phyloP scores from a whole-genome alignment of 2,888 invertebrate species.

The Nowickia ferox region DNA sequence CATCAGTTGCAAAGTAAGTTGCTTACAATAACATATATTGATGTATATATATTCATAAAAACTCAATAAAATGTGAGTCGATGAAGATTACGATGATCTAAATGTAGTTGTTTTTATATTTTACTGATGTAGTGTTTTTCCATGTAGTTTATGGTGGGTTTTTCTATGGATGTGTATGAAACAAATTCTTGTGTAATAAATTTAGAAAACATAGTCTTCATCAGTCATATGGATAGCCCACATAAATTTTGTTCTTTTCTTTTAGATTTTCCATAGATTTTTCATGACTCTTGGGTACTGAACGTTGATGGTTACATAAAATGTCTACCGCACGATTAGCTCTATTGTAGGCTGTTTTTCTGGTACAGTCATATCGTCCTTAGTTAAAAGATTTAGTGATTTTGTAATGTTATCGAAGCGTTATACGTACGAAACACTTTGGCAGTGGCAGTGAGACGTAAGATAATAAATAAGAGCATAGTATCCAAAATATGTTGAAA shows the following conservation, averaged over 20 bases:
- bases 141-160: too few species aligned
- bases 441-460: too few species aligned
- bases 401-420: constrained; percentile 98
- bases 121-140: too few species aligned
- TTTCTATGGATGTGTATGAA: constrained; percentile 43
- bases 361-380: constrained; percentile 89
- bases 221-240: constrained; percentile 99
- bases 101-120: too few species aligned
- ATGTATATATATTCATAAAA: too few species aligned
- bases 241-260: constrained; percentile 98
- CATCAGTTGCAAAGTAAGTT: too few species aligned
- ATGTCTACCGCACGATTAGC: constrained; percentile 99
- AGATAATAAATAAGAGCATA: too few species aligned
- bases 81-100: too few species aligned
- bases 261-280: constrained; percentile 99
- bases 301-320: constrained; percentile 99
- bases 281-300: constrained; percentile 97
- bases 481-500: too few species aligned
- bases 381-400: constrained; percentile 97
- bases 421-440: too few species aligned
- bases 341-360: constrained; percentile 97
- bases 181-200: constrained; percentile 20
- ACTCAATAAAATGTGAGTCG: too few species aligned
- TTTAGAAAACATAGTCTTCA: constrained; percentile 92
- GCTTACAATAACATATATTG: too few species aligned